These are phyloP conservation scores for Phrynocephalus guinanensis DNA, from an alignment of 2,797 vertebrate genomes.

Conservation along the genomic window DNA sequence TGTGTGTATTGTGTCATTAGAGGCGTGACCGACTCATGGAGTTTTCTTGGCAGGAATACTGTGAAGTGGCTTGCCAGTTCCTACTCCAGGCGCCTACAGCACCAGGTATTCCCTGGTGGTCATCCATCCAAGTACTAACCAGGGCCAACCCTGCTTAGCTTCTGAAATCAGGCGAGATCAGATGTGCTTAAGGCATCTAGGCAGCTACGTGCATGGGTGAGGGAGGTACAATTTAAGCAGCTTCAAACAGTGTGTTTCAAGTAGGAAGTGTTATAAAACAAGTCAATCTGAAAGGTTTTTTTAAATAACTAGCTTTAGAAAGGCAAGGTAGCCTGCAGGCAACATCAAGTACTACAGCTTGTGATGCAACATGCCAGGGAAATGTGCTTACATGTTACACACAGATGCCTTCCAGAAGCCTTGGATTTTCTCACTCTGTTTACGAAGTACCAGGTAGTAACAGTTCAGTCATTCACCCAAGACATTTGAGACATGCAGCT, in stretches of 20 bases:
- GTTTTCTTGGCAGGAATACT: too few relatives aligned
- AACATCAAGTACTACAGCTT: slow-evolving; percentile 30
- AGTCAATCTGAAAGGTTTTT: not conserved
- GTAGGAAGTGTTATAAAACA: not conserved
- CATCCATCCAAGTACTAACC: too few relatives aligned
- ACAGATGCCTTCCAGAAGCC: slow-evolving; percentile 53
- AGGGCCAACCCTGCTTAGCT: too few relatives aligned
- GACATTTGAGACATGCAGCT: slow-evolving; percentile 58
- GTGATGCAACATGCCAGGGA: slow-evolving; percentile 58
- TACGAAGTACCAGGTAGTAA: slow-evolving; percentile 46
- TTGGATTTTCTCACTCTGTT: slow-evolving; percentile 65
- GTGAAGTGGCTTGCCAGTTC: not conserved
- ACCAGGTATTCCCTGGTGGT: too few relatives aligned
- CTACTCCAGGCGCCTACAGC: too few relatives aligned
- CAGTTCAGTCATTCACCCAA: slow-evolving; percentile 63
- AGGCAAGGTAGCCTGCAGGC: slow-evolving; percentile 37
- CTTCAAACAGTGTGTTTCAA: not conserved
- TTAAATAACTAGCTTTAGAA: slow-evolving; percentile 16
- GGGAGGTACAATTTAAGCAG: not conserved
- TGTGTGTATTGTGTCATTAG: too few relatives aligned
- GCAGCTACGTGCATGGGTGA: not conserved
- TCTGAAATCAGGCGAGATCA: too few relatives aligned
- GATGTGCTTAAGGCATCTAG: too few relatives aligned
- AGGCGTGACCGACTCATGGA: too few relatives aligned
- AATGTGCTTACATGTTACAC: slow-evolving; percentile 63